Evolutionary conservation across 1,140 invertebrate genomes (phyloP).

Genomic region (Pseudomyrmex sp.): DNA sequence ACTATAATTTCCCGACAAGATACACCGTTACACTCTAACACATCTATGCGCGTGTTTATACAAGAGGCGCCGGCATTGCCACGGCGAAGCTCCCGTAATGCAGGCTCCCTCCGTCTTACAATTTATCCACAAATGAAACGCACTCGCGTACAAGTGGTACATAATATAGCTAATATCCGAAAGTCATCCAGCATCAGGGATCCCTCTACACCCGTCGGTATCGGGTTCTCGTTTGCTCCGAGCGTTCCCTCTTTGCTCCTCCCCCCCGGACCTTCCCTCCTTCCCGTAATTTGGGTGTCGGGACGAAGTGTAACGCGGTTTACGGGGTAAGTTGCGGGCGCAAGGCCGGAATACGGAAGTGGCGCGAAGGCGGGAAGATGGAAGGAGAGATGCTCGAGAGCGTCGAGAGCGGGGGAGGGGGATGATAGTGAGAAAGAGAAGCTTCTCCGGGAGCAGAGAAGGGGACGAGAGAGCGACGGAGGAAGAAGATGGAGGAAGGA

Average conservation of each 20-base stretch:
- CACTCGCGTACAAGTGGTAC: constrained; percentile 55
- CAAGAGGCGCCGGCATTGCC: neutral
- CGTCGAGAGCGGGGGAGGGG: neutral
- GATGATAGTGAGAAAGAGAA: constrained; percentile 14
- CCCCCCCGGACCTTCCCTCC: neutral
- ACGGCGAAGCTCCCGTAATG: neutral
- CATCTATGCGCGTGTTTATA: neutral
- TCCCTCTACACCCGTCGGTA: neutral
- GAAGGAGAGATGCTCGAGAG: constrained; percentile 39
- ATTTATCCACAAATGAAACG: constrained; percentile 58
- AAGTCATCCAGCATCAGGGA: constrained; percentile 17
- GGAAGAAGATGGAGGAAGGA: constrained; percentile 11
- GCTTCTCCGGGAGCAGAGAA: neutral
- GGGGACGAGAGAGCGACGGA: constrained; percentile 28
- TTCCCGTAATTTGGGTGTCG: constrained; percentile 62
- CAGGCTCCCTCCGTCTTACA: constrained; percentile 32
- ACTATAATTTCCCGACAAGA: constrained; percentile 6
- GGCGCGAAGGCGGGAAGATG: constrained; percentile 20
- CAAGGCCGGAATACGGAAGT: constrained; percentile 53
- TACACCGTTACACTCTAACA: too few relatives aligned
- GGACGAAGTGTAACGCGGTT: constrained; percentile 61
- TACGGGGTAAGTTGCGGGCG: constrained; percentile 46
- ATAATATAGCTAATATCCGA: constrained; percentile 64
- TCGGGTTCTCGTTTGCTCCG: constrained; percentile 29
- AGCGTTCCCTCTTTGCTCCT: constrained; percentile 12